These are phyloP conservation scores for Hydra vulgaris DNA, from an alignment of 30 jellyfish, hydroid and myxozoan species.

Conservation along the genomic window DNA sequence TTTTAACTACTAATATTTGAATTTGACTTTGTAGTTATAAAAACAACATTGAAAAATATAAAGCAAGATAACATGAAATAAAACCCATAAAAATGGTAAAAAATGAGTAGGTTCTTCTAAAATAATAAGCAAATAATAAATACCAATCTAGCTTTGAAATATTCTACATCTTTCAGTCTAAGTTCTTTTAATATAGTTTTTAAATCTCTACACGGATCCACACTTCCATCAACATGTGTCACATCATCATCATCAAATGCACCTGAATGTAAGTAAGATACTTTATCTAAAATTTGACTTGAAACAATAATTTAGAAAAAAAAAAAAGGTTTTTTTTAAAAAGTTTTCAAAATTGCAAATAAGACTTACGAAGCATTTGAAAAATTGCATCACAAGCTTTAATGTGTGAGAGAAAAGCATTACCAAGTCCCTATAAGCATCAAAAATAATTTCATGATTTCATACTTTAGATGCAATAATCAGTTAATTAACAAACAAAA, in stretches of 20 bases:
- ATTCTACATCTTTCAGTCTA: slow-evolving; percentile 84
- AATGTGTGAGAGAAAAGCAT: slow-evolving; percentile 90
- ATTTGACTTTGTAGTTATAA: too few species aligned
- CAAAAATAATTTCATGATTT: not conserved
- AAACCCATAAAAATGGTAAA: too few species aligned
- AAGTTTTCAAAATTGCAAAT: not conserved
- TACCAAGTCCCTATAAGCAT: slow-evolving; percentile 80
- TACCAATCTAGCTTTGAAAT: slow-evolving; percentile 56
- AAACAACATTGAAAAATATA: too few species aligned
- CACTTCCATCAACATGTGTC: slow-evolving; percentile 93
- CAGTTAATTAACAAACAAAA: too few species aligned
- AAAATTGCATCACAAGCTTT: slow-evolving; percentile 97
- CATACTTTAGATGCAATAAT: too few species aligned
- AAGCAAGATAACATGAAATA: too few species aligned
- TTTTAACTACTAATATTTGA: too few species aligned
- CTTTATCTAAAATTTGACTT: not conserved
- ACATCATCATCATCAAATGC: slow-evolving; percentile 94
- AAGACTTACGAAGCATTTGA: slow-evolving; percentile 69
- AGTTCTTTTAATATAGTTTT: slow-evolving; percentile 75
- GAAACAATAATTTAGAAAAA: too few species aligned
- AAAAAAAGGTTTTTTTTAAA: too few species aligned
- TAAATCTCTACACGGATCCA: slow-evolving; percentile 81
- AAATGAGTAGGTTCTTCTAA: too few species aligned
- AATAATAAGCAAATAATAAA: not conserved
- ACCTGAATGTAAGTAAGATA: slow-evolving; percentile 27